Conservation (phyloP, 2,113 vertebrate genomes). For the Lagopus muta region DNA sequence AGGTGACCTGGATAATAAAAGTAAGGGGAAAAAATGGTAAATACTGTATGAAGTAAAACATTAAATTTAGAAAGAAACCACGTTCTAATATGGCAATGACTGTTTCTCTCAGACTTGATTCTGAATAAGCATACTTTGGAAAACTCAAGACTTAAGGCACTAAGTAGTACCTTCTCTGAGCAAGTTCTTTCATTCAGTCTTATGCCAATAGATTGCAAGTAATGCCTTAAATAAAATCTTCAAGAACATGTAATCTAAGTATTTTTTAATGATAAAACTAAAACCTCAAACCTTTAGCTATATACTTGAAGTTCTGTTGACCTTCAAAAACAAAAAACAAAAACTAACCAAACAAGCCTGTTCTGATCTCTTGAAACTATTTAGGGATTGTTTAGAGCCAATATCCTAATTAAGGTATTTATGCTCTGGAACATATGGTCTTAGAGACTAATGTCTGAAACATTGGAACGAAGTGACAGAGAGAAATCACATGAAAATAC, state of each 20-base stretch:
- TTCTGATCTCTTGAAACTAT: constrained; percentile 3
- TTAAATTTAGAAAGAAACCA: background rate
- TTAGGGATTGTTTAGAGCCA: constrained; percentile 25
- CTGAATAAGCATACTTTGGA: background rate
- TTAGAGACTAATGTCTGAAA: constrained; percentile 31
- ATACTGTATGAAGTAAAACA: background rate
- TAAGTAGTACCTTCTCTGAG: background rate
- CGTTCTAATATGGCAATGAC: background rate
- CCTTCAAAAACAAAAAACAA: background rate
- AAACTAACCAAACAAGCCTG: background rate
- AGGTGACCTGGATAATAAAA: background rate
- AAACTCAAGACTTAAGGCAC: background rate
- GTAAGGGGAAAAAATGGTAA: background rate
- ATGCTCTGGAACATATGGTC: constrained; percentile 16
- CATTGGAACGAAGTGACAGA: background rate
- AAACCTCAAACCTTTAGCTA: constrained; percentile 12
- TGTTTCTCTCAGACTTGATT: background rate
- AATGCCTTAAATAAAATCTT: background rate
- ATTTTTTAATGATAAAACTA: background rate
- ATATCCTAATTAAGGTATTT: constrained; percentile 38
- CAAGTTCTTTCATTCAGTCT: background rate
- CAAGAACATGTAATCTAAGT: background rate
- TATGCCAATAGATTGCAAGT: constrained; percentile 5
- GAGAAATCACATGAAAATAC: background rate
- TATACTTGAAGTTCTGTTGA: constrained; percentile 10